Conservation (phyloP, 1,140 invertebrate genomes). For the Formica selysi region DNA sequence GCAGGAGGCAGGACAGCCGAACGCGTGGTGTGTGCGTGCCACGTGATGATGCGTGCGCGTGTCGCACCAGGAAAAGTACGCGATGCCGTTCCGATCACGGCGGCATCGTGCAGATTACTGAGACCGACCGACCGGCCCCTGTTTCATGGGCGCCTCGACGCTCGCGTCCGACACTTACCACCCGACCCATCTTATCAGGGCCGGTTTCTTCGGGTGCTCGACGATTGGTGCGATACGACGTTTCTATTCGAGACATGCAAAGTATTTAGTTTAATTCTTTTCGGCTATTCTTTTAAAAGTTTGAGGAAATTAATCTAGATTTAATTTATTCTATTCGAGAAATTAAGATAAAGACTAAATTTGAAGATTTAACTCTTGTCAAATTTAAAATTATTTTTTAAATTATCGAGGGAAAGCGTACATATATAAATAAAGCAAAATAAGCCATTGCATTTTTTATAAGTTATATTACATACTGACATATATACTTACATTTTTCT, state of each 20-base stretch:
- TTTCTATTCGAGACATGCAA: not conserved
- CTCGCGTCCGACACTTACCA: constrained; percentile 66
- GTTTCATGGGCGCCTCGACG: constrained; percentile 48
- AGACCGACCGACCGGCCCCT: constrained; percentile 59
- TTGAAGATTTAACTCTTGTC: not conserved
- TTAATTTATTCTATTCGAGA: not conserved
- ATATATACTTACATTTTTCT: not conserved
- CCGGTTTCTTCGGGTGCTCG: constrained; percentile 22
- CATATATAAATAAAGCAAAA: not conserved
- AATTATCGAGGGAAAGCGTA: not conserved
- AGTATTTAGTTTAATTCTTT: not conserved
- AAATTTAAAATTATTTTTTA: not conserved
- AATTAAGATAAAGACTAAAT: not conserved
- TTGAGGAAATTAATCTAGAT: not conserved
- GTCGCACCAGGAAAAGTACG: constrained; percentile 27
- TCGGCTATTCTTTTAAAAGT: not conserved
- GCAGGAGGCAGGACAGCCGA: constrained; percentile 22
- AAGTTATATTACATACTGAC: not conserved
- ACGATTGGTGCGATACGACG: not conserved
- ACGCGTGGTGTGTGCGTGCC: constrained; percentile 43
- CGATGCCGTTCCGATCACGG: constrained; percentile 75
- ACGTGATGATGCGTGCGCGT: constrained; percentile 63
- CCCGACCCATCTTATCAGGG: constrained; percentile 38
- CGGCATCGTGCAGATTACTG: constrained; percentile 84
- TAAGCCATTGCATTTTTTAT: not conserved